phyloP scores from a whole-genome alignment of 2,113 vertebrate genomes.

The Rhinolophus ferrumequinum region DNA sequence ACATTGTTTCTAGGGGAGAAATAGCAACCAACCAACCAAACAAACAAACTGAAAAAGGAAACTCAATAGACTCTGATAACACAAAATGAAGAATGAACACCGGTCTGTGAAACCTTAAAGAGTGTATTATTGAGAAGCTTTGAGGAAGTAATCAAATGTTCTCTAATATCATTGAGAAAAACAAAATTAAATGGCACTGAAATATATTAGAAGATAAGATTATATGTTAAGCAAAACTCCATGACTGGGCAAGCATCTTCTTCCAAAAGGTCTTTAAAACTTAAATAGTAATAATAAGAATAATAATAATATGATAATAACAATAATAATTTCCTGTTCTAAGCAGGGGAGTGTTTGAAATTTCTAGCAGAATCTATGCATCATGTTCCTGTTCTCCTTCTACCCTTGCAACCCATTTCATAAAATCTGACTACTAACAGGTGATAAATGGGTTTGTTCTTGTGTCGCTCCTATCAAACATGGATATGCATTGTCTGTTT shows the following conservation, averaged over 20 bases:
- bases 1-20: not conserved
- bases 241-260: not conserved
- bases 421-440: not conserved
- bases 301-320: not conserved
- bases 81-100: slow-evolving; percentile 48
- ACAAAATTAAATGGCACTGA: slow-evolving; percentile 16
- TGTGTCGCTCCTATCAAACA: not conserved
- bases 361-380: not conserved
- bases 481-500: not conserved
- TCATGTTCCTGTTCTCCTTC: not conserved
- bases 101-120: not conserved
- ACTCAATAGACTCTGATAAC: not conserved
- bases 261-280: slow-evolving; percentile 12
- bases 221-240: not conserved
- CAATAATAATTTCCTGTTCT: not conserved
- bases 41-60: slow-evolving; percentile 1
- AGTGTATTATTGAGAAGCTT: not conserved
- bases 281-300: not conserved
- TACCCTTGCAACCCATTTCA: not conserved
- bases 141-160: slow-evolving; percentile 4
- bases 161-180: not conserved
- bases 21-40: not conserved
- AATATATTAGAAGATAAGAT: not conserved
- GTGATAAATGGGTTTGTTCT: not conserved
- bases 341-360: not conserved